Percentiles rank a stretch among this genome's conserved stretches.
Evolutionary conservation across 2,797 vertebrate genomes (phyloP).

Genomic region (Hephaestus fuliginosus): DNA sequence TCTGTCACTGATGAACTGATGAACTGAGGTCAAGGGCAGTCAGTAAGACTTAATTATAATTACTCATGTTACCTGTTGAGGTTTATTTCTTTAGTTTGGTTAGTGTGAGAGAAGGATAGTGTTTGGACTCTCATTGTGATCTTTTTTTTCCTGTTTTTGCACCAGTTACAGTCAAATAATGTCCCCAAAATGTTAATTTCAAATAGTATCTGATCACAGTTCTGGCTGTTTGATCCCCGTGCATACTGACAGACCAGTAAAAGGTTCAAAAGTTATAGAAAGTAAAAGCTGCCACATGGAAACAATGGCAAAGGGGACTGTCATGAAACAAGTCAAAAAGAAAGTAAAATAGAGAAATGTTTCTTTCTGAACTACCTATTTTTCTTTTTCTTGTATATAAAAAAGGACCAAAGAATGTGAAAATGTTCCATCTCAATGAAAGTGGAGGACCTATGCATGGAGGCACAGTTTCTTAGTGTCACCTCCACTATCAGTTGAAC

Average conservation of each 20-base stretch:
- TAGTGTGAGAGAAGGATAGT: slow-evolving; percentile 49
- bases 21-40: slow-evolving; percentile 31
- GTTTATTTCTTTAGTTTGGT: slow-evolving; percentile 48
- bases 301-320: slow-evolving; percentile 13
- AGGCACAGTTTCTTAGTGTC: slow-evolving; percentile 1
- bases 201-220: neutral
- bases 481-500: neutral
- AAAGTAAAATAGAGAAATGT: slow-evolving; percentile 21
- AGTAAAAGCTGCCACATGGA: slow-evolving; percentile 17
- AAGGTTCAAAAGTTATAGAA: neutral
- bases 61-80: slow-evolving; percentile 46
- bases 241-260: neutral
- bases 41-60: slow-evolving; percentile 29
- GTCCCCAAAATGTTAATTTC: neutral
- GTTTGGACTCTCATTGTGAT: slow-evolving; percentile 26
- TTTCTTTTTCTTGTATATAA: slow-evolving; percentile 37
- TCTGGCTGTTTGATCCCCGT: slow-evolving; percentile 13
- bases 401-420: slow-evolving; percentile 76
- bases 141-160: slow-evolving; percentile 28
- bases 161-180: slow-evolving; percentile 25
- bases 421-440: slow-evolving; percentile 27
- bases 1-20: slow-evolving; percentile 88
- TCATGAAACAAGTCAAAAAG: slow-evolving; percentile 23
- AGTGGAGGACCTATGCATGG: neutral
- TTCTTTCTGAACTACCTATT: slow-evolving; percentile 54